Conservation (phyloP, 2,113 vertebrate genomes). For the cattle (Bos taurus) region DNA sequence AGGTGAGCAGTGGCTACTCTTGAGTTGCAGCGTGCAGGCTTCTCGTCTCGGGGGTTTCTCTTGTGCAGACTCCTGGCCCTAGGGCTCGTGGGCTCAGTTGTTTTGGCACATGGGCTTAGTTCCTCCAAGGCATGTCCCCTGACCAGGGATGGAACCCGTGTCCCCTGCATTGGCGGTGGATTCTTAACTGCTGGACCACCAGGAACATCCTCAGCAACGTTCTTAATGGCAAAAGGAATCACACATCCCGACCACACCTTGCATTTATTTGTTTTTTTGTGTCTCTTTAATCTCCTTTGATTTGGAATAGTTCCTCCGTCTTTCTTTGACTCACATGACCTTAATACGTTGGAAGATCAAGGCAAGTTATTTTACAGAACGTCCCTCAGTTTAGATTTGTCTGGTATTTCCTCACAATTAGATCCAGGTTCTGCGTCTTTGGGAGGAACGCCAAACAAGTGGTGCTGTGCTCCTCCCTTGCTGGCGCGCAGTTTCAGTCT, state of each 20-base stretch:
- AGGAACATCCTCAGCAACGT: background rate
- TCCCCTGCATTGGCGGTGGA: background rate
- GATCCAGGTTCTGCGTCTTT: background rate
- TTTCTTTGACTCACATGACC: background rate
- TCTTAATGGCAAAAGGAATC: background rate
- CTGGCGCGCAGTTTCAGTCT: background rate
- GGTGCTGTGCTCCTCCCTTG: background rate
- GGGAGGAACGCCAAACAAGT: background rate
- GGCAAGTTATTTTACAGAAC: background rate
- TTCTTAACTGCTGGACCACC: background rate
- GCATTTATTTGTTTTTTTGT: background rate
- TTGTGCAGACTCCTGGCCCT: background rate
- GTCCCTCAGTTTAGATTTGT: background rate
- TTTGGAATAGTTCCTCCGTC: background rate
- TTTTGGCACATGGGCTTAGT: rapidly evolving
- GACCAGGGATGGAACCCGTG: background rate
- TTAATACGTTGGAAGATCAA: background rate
- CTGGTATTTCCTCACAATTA: background rate
- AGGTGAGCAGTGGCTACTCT: background rate
- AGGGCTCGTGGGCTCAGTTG: background rate
- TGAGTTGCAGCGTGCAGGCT: background rate
- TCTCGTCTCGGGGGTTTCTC: background rate
- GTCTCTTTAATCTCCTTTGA: background rate
- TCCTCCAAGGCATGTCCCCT: background rate
- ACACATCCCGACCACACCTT: background rate